Conservation (phyloP, 2,113 vertebrate genomes). For the Campylomormyrus tamandua region DNA sequence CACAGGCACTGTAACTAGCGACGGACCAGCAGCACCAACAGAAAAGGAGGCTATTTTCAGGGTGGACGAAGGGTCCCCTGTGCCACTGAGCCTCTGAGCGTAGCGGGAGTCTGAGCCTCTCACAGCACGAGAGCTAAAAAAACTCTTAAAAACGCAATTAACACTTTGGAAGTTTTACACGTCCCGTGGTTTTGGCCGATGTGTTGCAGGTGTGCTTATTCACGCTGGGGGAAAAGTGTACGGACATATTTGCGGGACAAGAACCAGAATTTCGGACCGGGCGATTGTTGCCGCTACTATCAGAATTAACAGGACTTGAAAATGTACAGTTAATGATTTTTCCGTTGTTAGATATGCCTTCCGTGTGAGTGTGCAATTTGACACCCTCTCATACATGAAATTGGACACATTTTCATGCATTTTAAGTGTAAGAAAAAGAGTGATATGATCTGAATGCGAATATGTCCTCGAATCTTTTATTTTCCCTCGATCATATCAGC, state of each 20-base stretch:
- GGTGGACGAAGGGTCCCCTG: neutral
- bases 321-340: neutral
- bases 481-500: neutral
- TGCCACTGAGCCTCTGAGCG: neutral
- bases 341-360: neutral
- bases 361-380: neutral
- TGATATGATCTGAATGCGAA: neutral
- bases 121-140: neutral
- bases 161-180: neutral
- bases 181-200: neutral
- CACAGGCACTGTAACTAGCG: neutral
- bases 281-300: neutral
- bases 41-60: neutral
- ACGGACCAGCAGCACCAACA: neutral
- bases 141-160: neutral
- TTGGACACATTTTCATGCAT: neutral
- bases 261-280: neutral
- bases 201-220: neutral
- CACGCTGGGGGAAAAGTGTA: neutral
- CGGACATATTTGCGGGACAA: neutral
- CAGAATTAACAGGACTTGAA: neutral
- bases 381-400: neutral
- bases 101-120: neutral
- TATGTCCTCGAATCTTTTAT: neutral
- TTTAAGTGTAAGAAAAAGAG: neutral